Conservation (phyloP, 2,888 invertebrate species). For the Polyommatus iphigenia region DNA sequence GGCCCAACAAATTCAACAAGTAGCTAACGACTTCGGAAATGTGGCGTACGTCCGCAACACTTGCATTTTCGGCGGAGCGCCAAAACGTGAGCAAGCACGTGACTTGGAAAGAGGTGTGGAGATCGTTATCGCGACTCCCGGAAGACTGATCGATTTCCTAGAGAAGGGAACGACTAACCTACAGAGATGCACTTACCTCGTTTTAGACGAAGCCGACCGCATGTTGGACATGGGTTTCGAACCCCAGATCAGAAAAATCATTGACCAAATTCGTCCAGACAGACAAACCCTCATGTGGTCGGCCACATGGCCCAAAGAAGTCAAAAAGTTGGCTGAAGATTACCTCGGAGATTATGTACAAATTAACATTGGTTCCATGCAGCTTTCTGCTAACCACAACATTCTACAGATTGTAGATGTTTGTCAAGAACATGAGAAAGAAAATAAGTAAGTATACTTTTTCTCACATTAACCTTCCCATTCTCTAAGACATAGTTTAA, state of each 20-base stretch:
- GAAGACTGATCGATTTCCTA: constrained; percentile 91
- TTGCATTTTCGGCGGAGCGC: constrained; percentile 96
- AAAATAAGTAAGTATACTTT: constrained; percentile 74
- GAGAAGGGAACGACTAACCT: constrained; percentile 87
- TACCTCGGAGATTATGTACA: constrained; percentile 94
- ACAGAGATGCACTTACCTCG: constrained; percentile 89
- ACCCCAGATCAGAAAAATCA: constrained; percentile 96
- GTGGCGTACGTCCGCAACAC: constrained; percentile 88
- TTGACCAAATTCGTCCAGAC: constrained; percentile 95
- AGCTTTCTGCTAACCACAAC: constrained; percentile 94
- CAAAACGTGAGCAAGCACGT: constrained; percentile 86
- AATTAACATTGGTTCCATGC: constrained; percentile 94
- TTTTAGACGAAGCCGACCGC: constrained; percentile 94
- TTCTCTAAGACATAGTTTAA: constrained; percentile 26
- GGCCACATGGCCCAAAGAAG: constrained; percentile 99
- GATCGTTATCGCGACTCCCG: constrained; percentile 94
- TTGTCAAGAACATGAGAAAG: constrained; percentile 93
- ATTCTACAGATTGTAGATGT: constrained; percentile 93
- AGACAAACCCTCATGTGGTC: constrained; percentile 99
- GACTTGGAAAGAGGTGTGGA: constrained; percentile 90
- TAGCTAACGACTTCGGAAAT: constrained; percentile 90
- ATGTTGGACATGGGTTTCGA: constrained; percentile 99
- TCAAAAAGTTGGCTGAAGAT: constrained; percentile 93
- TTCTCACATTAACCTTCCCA: background rate
- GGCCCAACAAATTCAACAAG: constrained; percentile 90